Percentiles rank a stretch among this genome's conserved stretches.
Evolutionary conservation across 2,888 invertebrate genomes (phyloP).

Genomic region (Nudaria mundana): DNA sequence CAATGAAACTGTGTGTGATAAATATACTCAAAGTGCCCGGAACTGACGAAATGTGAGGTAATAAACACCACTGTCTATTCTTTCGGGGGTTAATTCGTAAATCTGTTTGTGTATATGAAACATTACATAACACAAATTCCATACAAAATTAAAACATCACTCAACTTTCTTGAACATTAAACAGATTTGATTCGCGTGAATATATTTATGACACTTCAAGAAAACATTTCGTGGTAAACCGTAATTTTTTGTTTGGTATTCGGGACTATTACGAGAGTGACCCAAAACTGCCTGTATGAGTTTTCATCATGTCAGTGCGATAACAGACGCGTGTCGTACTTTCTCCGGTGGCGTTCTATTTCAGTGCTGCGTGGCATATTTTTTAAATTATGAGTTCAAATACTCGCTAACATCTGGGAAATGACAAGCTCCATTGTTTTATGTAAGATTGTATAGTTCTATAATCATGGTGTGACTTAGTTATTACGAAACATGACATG

Average conservation of each 20-base stretch:
- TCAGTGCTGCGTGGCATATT: conserved; percentile 51
- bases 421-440: conserved; percentile 51
- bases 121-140: conserved; percentile 17
- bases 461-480: background rate
- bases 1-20: too few relatives aligned
- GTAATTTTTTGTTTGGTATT: conserved; percentile 53
- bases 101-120: too few relatives aligned
- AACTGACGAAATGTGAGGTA: too few relatives aligned
- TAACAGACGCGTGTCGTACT: conserved; percentile 60
- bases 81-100: too few relatives aligned
- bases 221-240: conserved; percentile 39
- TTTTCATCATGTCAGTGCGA: conserved; percentile 55
- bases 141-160: conserved; percentile 36
- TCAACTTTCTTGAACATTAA: conserved; percentile 38
- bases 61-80: too few relatives aligned
- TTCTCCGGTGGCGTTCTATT: conserved; percentile 66
- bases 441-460: conserved; percentile 16
- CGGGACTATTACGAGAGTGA: conserved; percentile 60
- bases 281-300: conserved; percentile 68
- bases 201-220: conserved; percentile 40
- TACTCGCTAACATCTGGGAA: conserved; percentile 39
- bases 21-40: too few relatives aligned
- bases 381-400: conserved; percentile 51
- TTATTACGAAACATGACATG: background rate
- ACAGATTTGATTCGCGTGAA: conserved; percentile 36